phyloP scores from a whole-genome alignment of 1,140 invertebrate genomes.

The Venustaconcha ellipsiformis region DNA sequence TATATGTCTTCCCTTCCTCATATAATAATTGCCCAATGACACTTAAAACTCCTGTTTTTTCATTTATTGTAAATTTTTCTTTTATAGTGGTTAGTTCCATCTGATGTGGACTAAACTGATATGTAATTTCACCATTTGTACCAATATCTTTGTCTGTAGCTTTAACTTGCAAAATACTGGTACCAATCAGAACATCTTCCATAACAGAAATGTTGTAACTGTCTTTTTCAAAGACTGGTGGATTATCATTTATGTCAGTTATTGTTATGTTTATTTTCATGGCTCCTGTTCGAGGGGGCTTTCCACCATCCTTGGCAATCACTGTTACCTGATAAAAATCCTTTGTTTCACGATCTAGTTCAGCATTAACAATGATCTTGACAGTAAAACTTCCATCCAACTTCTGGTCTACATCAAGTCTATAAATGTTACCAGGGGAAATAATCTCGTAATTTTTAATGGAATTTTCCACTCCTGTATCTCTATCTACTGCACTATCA shows the following conservation, averaged over 20 bases:
- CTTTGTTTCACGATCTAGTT: conserved; percentile 87
- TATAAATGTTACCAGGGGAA: conserved; percentile 46
- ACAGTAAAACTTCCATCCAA: conserved; percentile 52
- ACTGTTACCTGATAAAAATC: conserved; percentile 84
- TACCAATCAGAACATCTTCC: conserved; percentile 50
- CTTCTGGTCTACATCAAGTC: conserved; percentile 47
- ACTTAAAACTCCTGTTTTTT: conserved; percentile 44
- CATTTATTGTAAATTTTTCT: conserved; percentile 68
- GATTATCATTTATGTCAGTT: conserved; percentile 91
- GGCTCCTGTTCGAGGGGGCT: conserved; percentile 88
- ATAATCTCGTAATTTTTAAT: conserved; percentile 55
- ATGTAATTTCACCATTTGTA: conserved; percentile 87
- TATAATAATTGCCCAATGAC: conserved; percentile 68
- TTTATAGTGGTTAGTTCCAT: conserved; percentile 34
- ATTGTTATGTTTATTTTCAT: conserved; percentile 80
- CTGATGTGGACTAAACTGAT: conserved; percentile 69
- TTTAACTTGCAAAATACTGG: conserved; percentile 73
- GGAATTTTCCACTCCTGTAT: conserved; percentile 74
- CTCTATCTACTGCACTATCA: conserved; percentile 54
- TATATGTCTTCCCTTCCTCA: conserved; percentile 44
- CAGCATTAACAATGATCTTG: conserved; percentile 43
- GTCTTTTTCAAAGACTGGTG: conserved; percentile 82
- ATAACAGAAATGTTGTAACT: conserved; percentile 81
- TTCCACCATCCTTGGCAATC: conserved; percentile 91
- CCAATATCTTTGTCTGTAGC: conserved; percentile 91